Evolutionary conservation across 2,888 invertebrate species (phyloP).

Genomic region (Sinopyrophorus schimmeli): DNA sequence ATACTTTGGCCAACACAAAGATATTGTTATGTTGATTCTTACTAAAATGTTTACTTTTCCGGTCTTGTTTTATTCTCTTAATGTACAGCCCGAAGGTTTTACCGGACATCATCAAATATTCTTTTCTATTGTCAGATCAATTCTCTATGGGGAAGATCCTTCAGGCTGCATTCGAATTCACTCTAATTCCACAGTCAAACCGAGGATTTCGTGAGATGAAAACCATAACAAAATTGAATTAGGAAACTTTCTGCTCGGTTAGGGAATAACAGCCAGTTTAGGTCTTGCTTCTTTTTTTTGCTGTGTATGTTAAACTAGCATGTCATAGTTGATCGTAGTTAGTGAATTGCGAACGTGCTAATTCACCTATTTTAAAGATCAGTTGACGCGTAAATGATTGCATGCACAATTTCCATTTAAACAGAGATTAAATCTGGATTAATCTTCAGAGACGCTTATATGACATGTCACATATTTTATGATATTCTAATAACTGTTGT

Average conservation of each 20-base stretch:
- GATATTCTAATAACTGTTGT: neutral
- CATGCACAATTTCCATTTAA: slow-evolving; percentile 21
- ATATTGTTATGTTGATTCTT: no score
- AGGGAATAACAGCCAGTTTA: slow-evolving; percentile 35
- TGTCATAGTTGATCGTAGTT: slow-evolving; percentile 20
- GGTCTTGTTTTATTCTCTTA: slow-evolving; percentile 31
- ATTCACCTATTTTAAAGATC: slow-evolving; percentile 13
- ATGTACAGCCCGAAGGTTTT: slow-evolving; percentile 21
- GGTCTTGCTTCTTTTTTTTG: slow-evolving; percentile 27
- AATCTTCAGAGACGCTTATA: slow-evolving; percentile 1
- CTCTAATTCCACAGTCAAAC: slow-evolving; percentile 42
- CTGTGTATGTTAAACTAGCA: slow-evolving; percentile 26
- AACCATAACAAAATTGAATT: slow-evolving; percentile 46
- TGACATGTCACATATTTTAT: slow-evolving; percentile 1
- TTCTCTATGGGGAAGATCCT: slow-evolving; percentile 34
- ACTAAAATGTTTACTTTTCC: no score
- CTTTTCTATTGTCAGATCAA: slow-evolving; percentile 39
- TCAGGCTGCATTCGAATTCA: slow-evolving; percentile 34
- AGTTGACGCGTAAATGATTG: slow-evolving; percentile 22
- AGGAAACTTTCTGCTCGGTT: slow-evolving; percentile 43
- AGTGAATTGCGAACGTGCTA: slow-evolving; percentile 23
- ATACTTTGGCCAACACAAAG: no score
- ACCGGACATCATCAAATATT: slow-evolving; percentile 33
- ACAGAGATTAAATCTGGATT: slow-evolving; percentile 14
- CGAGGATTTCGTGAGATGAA: slow-evolving; percentile 44